Base-by-base conservation (phyloP, 1,140 invertebrate genomes). In the Psix sp. region DNA sequence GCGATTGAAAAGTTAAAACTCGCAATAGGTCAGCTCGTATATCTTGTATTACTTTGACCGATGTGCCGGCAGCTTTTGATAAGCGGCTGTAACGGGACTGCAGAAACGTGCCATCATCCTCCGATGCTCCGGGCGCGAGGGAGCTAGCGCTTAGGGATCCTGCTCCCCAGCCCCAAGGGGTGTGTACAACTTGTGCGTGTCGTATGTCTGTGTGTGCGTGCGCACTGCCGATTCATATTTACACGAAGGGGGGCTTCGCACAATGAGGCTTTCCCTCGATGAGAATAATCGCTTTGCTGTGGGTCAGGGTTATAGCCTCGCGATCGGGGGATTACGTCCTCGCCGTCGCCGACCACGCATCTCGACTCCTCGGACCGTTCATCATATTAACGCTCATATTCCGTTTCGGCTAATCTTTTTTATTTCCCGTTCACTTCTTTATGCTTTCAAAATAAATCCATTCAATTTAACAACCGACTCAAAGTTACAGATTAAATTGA, bases 231-330 rank as follows among this genome's bases (percentile, higher is more conserved):
- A 65, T 68, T 74, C 59, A 51, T 68, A 65, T 65, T 75, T 65
- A 48, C 59, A 39, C 51, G 46, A 46, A 65, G 51, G 56, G 73
- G 62, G 56, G 43, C 60, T 43, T 46, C 21, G 51, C 31, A 82
- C 80, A 81, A 82, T 78, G 73, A 72, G 56, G 66, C 76, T 81
- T 83, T 83, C 78, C 78, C 78, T 83, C 74, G 74, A 82, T 60
- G 76, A 73, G 75, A 71, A 76, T 71, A 80, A 77, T 78, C 63
- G 76, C 60, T 76, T 70, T 76, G 70, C 82, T 85, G 78, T 85
- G 83, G 84, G 82, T 86, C 82, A 86, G 82, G 84, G 82, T 85
- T 85, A 83, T 77, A 72, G 21, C 56, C 51, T 33, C 38, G 39
- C 43, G 49, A 74, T 54, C 59, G 45, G 39, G 38, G 49, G 48